Evolutionary conservation across 2,797 vertebrate species (phyloP).

Genomic region (Pseudocheirus occidentalis): DNA sequence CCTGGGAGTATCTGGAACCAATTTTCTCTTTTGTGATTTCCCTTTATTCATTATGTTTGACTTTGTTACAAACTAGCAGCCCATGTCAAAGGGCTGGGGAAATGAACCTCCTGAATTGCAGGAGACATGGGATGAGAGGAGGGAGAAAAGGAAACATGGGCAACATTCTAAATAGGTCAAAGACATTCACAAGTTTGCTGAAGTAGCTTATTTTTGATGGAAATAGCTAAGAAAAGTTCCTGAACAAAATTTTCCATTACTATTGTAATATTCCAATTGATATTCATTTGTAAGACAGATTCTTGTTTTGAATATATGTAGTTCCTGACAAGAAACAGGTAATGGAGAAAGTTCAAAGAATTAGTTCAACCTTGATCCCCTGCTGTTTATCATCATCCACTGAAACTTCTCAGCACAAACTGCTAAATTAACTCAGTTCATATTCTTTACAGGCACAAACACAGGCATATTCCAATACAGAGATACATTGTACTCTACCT

Average conservation of each 20-base stretch:
- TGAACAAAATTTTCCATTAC: conserved; percentile 7
- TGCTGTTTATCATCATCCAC: neutral
- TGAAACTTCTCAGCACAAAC: neutral
- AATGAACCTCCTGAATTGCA: conserved; percentile 48
- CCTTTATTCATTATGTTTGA: conserved; percentile 61
- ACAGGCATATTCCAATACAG: neutral
- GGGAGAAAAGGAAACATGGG: neutral
- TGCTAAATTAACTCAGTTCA: neutral
- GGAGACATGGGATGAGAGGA: neutral
- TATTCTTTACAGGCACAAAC: neutral
- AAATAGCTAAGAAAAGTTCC: neutral
- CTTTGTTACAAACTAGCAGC: conserved; percentile 47
- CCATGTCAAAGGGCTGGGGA: conserved; percentile 35
- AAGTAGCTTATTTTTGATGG: conserved; percentile 23
- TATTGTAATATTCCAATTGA: neutral
- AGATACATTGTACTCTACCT: neutral
- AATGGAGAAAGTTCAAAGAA: conserved; percentile 42
- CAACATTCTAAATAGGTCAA: conserved; percentile 39
- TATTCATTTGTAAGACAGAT: conserved; percentile 13
- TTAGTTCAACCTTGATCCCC: conserved; percentile 37
- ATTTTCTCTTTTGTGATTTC: conserved; percentile 40
- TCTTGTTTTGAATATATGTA: neutral
- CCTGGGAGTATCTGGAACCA: neutral
- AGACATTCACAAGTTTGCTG: neutral
- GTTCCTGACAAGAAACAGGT: conserved; percentile 30